Percentiles rank a stretch among this genome's conserved stretches.
phyloP scores from a whole-genome alignment of 2,888 invertebrate genomes.

The Hypomecis punctinalis region DNA sequence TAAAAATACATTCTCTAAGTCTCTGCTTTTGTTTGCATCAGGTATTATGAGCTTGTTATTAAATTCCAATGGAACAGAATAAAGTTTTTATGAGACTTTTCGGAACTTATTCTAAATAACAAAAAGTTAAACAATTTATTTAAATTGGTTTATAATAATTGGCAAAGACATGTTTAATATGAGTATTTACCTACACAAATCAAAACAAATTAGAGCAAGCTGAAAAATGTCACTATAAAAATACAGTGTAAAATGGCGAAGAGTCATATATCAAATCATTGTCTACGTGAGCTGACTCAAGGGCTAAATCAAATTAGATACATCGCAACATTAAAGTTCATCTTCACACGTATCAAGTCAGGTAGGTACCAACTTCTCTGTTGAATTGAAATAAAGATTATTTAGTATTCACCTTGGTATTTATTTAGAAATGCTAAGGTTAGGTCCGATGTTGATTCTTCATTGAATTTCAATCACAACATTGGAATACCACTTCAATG shows the following conservation, averaged over 20 bases:
- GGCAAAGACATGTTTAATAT: too few species aligned
- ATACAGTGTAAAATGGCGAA: neutral
- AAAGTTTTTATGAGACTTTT: too few species aligned
- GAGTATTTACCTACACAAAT: too few species aligned
- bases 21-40: too few species aligned
- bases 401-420: slow-evolving; percentile 41
- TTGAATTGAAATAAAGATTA: slow-evolving; percentile 19
- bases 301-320: slow-evolving; percentile 2
- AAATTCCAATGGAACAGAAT: too few species aligned
- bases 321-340: slow-evolving; percentile 22
- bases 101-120: too few species aligned
- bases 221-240: neutral
- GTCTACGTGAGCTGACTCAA: neutral
- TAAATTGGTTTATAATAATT: too few species aligned
- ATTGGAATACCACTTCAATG: neutral
- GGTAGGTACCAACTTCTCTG: slow-evolving; percentile 3
- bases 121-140: too few species aligned
- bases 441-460: slow-evolving; percentile 22
- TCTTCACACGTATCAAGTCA: slow-evolving; percentile 16
- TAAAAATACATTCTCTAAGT: too few species aligned
- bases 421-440: slow-evolving; percentile 43
- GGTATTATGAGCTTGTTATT: too few species aligned
- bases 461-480: slow-evolving; percentile 18
- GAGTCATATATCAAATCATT: neutral
- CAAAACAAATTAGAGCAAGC: neutral